Evolutionary conservation across 2,797 vertebrate genomes (phyloP), one percentile per base, ranked within the genome.

Genomic region (Glossophaga mutica): DNA sequence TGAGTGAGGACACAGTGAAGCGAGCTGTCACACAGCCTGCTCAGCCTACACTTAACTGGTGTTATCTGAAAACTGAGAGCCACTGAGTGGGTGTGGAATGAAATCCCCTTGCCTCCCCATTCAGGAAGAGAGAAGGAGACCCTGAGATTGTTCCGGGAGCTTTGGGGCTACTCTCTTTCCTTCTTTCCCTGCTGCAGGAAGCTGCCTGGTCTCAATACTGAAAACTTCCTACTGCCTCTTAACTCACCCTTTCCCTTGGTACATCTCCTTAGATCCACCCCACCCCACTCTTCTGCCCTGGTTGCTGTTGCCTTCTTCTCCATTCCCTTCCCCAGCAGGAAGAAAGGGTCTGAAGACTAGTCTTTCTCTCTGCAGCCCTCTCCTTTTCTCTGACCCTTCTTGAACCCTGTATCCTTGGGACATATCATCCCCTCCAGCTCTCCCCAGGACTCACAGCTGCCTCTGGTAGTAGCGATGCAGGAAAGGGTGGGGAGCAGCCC

Each of bases 401-500:
- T 14, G 24, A 59, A 59, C 39, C 55, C 62, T 15, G 70, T 37
- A 32, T 37, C 16, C 34, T 44, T 21, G 86, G 48, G 59, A 55
- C 55, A 37, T 32, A 22, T n/a, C 52, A 34, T 18, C 7, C 46
- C 62, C 73, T 32, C 4, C 9, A 6, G 26, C 14, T 16, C 3
- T 22, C 24, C 78, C 81, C 39, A 55, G 16, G 57, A 99, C 99
- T 99, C 98, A 99, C 99, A 99, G 99, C 87, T 99, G 99, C 15
- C 99, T 99, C 96, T 99, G 99, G 98, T 99, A 99, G 98, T 99
- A 99, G 98, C 99, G 98, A 84, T 98, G 99, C 70, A 99, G 99
- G 97, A 99, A 99, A 6, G 99, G 99, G 95, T 99, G 99, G 91
- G 99, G 98, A 0, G 99, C 99, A 1, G 99, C 99, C 4, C 99